Evolutionary conservation across 1,140 invertebrate species (phyloP), one percentile per base, ranked within the genome.

Genomic region (Orius insidiosus): DNA sequence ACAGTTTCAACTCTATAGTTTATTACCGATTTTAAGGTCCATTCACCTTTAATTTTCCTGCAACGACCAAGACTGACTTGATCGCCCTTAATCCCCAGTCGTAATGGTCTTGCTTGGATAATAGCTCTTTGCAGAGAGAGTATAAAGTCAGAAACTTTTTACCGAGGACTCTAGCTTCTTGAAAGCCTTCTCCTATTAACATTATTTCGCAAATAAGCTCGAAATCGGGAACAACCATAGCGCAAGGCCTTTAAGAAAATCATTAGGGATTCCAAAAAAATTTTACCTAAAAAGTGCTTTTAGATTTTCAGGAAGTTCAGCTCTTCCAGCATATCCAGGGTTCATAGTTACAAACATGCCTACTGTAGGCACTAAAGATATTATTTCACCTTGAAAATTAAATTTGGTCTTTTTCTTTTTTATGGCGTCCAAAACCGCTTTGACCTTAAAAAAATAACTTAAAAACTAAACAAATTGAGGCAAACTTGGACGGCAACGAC

Each of bases 261-360:
- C n/a, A 30, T 46, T 4, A 49, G 6, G n/a, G 32, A 47, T 31
- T 14, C 18, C 2, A 9, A 4, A 41, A 11, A 19, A 34, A 19
- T 32, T 31, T 57, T 58, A 76, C 74, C 75, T 70, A 51, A 74
- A 74, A 8, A 72, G 57, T 19, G 69, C 68, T 54, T 85, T 87
- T 24, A 87, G 65, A 63, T 86, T 85, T 61, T 87, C 82, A 1
- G 82, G 85, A 30, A 89, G 63, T 60, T 89, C 85, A 1, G 85
- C 85, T 54, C 85, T 67, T 2, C 85, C 85, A 6, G 83, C 83
- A 61, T 90, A 90, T 19, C 80, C 82, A 9, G 89, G 89, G 67
- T 94, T 94, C 88, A 94, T 93, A 0, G 88, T 93, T 45, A 94
- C 90, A 56, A 93, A 94, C 59, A 92, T 78, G 3, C 88, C 89